Conservation (phyloP, 2,113 vertebrate species). For the Daphoenositta chrysoptera region DNA sequence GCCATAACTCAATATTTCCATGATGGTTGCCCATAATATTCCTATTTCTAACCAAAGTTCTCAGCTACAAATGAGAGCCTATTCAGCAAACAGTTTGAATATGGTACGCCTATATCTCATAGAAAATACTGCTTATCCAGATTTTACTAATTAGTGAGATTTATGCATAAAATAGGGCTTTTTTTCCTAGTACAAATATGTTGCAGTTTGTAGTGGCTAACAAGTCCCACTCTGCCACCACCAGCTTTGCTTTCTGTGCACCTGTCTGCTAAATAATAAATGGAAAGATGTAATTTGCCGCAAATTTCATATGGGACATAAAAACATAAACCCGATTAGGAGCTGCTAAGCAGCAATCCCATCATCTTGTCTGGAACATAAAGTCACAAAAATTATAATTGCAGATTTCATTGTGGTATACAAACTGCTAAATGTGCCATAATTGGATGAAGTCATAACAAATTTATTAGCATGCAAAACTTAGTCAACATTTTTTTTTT, state of each 20-base stretch:
- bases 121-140: background rate
- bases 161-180: background rate
- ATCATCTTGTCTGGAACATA: conserved; percentile 46
- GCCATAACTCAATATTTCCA: background rate
- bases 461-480: conserved; percentile 39
- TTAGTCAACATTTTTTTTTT: conserved; percentile 8
- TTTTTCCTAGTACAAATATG: background rate
- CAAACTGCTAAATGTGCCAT: conserved; percentile 32
- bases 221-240: background rate
- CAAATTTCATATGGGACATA: conserved; percentile 29
- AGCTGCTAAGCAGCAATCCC: conserved; percentile 34
- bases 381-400: conserved; percentile 43
- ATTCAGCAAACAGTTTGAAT: background rate
- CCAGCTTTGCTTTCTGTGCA: conserved; percentile 8
- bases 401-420: conserved; percentile 36
- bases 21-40: background rate
- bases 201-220: background rate
- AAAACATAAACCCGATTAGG: conserved; percentile 11
- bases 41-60: background rate
- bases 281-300: conserved; percentile 24
- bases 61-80: background rate
- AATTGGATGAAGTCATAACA: conserved; percentile 55
- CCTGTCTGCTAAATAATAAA: conserved; percentile 52
- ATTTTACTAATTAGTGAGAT: background rate
- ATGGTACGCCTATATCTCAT: background rate